Evolutionary conservation across 2,797 vertebrate species (phyloP).

Genomic region (Paratrypauchen microcephalus): DNA sequence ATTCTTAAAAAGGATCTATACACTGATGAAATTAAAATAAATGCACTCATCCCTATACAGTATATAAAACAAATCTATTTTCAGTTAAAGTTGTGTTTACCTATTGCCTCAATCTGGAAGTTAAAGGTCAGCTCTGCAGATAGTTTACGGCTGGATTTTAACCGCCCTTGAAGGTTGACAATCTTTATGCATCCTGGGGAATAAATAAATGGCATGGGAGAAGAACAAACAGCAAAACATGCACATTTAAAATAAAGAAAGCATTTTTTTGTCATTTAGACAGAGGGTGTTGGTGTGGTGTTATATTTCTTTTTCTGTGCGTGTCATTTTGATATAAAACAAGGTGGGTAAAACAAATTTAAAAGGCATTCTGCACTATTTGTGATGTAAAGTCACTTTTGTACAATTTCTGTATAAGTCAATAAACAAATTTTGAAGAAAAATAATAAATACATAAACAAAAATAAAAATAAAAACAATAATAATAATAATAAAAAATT

Average conservation of each 20-base stretch:
- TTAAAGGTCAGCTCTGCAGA: constrained; percentile 93
- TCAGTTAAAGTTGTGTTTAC: constrained; percentile 57
- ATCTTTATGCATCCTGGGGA: constrained; percentile 91
- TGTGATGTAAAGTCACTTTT: too few relatives aligned
- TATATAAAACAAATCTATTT: neutral
- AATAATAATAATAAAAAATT: too few relatives aligned
- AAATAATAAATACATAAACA: too few relatives aligned
- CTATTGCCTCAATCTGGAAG: constrained; percentile 93
- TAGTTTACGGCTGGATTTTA: constrained; percentile 93
- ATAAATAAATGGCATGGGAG: neutral
- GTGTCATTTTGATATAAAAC: too few relatives aligned
- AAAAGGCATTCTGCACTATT: too few relatives aligned
- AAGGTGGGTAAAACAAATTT: too few relatives aligned
- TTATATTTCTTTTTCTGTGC: too few relatives aligned
- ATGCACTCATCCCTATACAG: neutral
- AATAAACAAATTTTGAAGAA: too few relatives aligned
- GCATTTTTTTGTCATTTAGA: too few relatives aligned
- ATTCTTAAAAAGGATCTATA: neutral
- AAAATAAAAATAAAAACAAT: too few relatives aligned
- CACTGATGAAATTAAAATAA: neutral
- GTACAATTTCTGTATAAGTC: too few relatives aligned
- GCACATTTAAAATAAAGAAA: neutral
- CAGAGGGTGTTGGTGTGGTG: too few relatives aligned
- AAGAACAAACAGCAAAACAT: neutral
- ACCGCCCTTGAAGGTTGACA: constrained; percentile 90